These are phyloP conservation scores for Bolborhynchus lineola DNA, from an alignment of 2,113 vertebrate species.

Conservation along the genomic window DNA sequence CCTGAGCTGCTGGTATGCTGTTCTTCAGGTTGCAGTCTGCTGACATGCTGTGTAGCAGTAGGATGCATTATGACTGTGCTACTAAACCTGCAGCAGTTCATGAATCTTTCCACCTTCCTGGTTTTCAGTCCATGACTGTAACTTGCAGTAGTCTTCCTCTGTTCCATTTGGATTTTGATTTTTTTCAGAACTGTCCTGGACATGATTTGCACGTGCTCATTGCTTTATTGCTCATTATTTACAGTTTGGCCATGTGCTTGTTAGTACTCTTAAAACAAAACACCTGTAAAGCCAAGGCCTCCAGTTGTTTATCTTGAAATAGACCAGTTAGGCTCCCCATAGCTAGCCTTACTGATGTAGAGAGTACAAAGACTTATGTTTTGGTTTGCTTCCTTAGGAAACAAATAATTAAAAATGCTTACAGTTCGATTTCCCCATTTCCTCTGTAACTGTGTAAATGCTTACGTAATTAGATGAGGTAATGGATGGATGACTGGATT, in stretches of 20 bases:
- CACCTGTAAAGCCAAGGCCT: background rate
- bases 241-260: background rate
- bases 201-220: background rate
- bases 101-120: background rate
- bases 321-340: background rate
- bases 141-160: background rate
- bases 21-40: background rate
- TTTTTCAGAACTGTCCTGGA: background rate
- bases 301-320: background rate
- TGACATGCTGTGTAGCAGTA: background rate
- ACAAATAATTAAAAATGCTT: background rate
- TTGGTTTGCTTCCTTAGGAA: background rate
- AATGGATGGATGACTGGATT: background rate
- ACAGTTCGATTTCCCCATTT: background rate
- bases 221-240: no score
- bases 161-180: background rate
- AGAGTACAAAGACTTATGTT: background rate
- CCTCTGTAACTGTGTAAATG: background rate
- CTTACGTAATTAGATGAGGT: background rate
- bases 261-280: no score
- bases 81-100: background rate
- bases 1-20: slow-evolving; percentile 87
- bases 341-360: background rate
- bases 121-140: background rate
- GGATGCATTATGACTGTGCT: background rate